Evolutionary conservation across 2,888 invertebrate genomes (phyloP), one percentile per base, ranked within the genome.

Genomic region (Lapara coniferarum): DNA sequence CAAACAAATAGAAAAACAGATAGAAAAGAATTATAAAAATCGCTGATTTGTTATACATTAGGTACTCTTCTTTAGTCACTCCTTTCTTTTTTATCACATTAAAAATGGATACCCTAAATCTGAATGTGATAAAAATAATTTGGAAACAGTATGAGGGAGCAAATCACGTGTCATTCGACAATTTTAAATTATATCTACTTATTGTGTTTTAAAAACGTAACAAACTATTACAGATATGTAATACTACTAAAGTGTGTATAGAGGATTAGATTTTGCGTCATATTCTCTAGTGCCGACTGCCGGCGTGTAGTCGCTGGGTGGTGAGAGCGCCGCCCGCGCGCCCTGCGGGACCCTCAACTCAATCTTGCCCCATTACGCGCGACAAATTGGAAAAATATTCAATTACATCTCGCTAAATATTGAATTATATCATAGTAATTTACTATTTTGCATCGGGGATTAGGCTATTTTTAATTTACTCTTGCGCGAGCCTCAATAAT

Each of bases 311-410:
- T 73, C 68, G 69, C 71, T 46, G 14, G 53, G 53, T 55, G 53
- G 30, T 57, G 71, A 73, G 55, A 16, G 19, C 67, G 71, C 68
- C 78, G 78, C 78, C 75, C 79, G 77, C 78, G 74, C 76, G 74
- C 76, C 83, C 80, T 78, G 79, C 82, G 91, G 92, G 90, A 86
- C 87, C 91, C 88, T 89, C 92, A 90, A 93, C 92, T 92, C 93
- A 93, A 93, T 93, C 93, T 93, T 91, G 92, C 89, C 91, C 93
- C 91, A 93, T 93, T 93, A 93, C 92, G 89, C 88, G 89, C 91
- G 90, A 92, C 93, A 93, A 93, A 93, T 93, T 93, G 93, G 93
- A 93, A 93, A 93, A 93, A 93, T 93, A 93, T 93, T 93, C 93
- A 93, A 93, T 93, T 93, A 93, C 91, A 91, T 84, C 89, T 86